Percentiles rank a stretch among this genome's conserved stretches.
phyloP scores from a whole-genome alignment of 2,797 vertebrate species.

The Urophycis tenuis region DNA sequence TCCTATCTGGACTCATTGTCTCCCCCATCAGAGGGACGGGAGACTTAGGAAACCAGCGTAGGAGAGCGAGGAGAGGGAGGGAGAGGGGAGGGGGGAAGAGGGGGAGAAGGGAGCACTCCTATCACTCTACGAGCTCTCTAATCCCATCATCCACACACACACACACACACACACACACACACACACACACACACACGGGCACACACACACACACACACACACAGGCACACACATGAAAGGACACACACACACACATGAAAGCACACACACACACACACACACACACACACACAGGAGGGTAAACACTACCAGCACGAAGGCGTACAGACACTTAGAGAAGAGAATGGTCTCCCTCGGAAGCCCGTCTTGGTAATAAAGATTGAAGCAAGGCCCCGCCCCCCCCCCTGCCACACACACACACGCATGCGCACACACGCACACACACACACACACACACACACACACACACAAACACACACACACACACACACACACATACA shows the following conservation, averaged over 20 bases:
- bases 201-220: not conserved
- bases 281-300: no score
- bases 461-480: no score
- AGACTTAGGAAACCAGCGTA: not conserved
- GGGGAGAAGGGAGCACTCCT: not conserved
- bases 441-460: no score
- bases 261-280: no score
- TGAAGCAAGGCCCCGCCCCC: not conserved
- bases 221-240: not conserved
- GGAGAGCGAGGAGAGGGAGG: not conserved
- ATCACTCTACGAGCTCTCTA: slow-evolving; percentile 4
- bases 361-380: slow-evolving; percentile 3
- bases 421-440: no score
- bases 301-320: not conserved
- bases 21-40: not conserved
- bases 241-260: no score
- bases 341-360: not conserved
- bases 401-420: no score
- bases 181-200: not conserved
- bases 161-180: not conserved
- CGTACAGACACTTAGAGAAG: not conserved
- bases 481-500: no score
- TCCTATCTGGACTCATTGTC: slow-evolving; percentile 3
- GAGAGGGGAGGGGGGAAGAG: no score
- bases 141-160: not conserved